Evolutionary conservation across 2,888 invertebrate genomes (phyloP).

Genomic region (Zeuzera pyrina): DNA sequence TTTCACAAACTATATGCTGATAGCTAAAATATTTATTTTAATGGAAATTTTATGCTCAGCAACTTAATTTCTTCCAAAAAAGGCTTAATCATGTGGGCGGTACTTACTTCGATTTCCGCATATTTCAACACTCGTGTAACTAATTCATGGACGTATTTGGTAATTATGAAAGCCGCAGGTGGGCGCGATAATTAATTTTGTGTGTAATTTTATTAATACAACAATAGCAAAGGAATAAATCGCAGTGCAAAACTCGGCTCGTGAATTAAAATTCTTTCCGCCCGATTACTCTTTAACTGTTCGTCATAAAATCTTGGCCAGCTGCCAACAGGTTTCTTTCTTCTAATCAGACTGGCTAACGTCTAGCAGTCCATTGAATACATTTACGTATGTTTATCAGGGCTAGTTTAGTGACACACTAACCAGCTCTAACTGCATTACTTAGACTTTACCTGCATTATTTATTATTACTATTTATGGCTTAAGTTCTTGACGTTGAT

Average conservation of each 20-base stretch:
- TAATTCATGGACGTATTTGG: too few relatives aligned
- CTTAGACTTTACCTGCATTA: too few relatives aligned
- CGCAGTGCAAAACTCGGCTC: too few relatives aligned
- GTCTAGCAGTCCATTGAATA: constrained; percentile 34
- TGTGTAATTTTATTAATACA: too few relatives aligned
- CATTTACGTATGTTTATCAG: constrained; percentile 37
- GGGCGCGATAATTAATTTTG: too few relatives aligned
- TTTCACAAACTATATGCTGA: constrained; percentile 1
- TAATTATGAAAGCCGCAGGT: too few relatives aligned
- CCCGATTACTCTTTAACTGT: constrained; percentile 33
- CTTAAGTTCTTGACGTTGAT: too few relatives aligned
- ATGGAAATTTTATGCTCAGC: constrained; percentile 5
- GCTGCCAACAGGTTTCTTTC: constrained; percentile 48
- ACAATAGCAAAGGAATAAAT: too few relatives aligned
- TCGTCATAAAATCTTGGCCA: constrained; percentile 40
- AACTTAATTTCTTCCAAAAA: too few relatives aligned
- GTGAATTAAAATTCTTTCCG: constrained; percentile 50
- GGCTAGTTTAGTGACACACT: constrained; percentile 40
- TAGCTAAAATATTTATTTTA: constrained; percentile 1
- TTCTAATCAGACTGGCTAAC: constrained; percentile 31
- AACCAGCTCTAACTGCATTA: constrained; percentile 18
- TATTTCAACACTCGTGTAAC: constrained; percentile 5
- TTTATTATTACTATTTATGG: too few relatives aligned
- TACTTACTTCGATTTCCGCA: constrained; percentile 4
- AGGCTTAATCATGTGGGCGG: constrained; percentile 3